Percentiles rank a stretch among this genome's conserved stretches.
These are phyloP conservation scores for Sarcophilus harrisii DNA, from an alignment of 2,797 vertebrate genomes.

Conservation along the genomic window DNA sequence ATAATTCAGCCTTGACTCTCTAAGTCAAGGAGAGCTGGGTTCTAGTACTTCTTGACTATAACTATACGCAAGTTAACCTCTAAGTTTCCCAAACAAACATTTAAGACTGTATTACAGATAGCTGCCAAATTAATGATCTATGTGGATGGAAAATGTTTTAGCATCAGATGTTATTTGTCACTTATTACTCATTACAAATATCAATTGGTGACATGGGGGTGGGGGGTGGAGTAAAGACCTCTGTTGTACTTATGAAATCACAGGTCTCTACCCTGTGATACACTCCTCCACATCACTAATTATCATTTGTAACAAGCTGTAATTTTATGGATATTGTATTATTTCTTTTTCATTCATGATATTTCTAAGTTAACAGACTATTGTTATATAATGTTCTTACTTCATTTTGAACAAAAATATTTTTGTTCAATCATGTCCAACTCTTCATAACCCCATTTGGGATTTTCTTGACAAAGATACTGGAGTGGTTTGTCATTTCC, in stretches of 20 bases:
- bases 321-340: background rate
- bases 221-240: background rate
- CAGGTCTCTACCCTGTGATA: background rate
- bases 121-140: background rate
- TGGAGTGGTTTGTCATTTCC: background rate
- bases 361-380: background rate
- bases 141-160: background rate
- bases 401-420: background rate
- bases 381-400: background rate
- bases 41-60: background rate
- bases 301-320: background rate
- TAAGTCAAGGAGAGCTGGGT: background rate
- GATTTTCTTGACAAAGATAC: background rate
- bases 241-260: background rate
- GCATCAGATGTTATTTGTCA: background rate
- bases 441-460: background rate
- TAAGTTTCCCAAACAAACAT: background rate
- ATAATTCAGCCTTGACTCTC: background rate
- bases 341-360: background rate
- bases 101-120: background rate
- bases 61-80: background rate
- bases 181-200: background rate
- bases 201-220: background rate
- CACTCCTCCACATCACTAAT: background rate
- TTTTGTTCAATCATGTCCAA: background rate